Base-by-base conservation (phyloP, 1,140 invertebrate species). In the Pseudomyrmex dendroicus region DNA sequence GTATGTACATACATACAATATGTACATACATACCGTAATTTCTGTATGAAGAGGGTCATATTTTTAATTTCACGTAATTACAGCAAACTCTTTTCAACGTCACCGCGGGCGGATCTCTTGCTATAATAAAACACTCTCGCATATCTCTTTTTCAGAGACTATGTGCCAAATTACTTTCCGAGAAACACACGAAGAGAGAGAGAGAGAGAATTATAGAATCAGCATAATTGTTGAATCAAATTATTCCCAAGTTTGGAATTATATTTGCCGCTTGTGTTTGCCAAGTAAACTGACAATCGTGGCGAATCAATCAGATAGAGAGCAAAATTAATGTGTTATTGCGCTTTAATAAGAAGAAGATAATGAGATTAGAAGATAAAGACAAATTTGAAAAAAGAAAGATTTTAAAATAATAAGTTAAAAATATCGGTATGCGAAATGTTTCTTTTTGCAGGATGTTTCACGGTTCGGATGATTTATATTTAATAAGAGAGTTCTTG, bases 61-160 rank as follows among this genome's bases (percentile, higher is more conserved):
- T 72, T 80, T 80, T 80, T 80, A 72, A 80, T 80, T 80, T 70
- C 48, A 54, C 9, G 63, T 77, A 72, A 80, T 80, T 80, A 80
- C 76, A 17, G 56, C 63, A 50, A 72, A 80, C 56, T 57, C 76
- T 57, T 52, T 78, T 72, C 76, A 80, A 72, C 66, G 20, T 57
- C 44, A 44, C 52, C 48, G 56, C 20, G 52, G 25, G 17, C 15
- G 44, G 15, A 15, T 59, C 22, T 59, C 44, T 48, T 17, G 15
- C 20, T 59, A 35, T 59, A 57, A 44, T 59, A 70, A 46, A 59
- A 25, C 44, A 13, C 46, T 35, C 76, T 78, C 20, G 48, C 70
- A 57, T 56, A 70, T 50, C 20, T 72, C 76, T 72, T 46, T 80
- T 80, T 35, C n/a, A 59, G 76, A 80, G 76, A 80, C 76, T 50